Evolutionary conservation across 2,888 invertebrate species (phyloP).

Genomic region (Chrysopilus asiliformis): DNA sequence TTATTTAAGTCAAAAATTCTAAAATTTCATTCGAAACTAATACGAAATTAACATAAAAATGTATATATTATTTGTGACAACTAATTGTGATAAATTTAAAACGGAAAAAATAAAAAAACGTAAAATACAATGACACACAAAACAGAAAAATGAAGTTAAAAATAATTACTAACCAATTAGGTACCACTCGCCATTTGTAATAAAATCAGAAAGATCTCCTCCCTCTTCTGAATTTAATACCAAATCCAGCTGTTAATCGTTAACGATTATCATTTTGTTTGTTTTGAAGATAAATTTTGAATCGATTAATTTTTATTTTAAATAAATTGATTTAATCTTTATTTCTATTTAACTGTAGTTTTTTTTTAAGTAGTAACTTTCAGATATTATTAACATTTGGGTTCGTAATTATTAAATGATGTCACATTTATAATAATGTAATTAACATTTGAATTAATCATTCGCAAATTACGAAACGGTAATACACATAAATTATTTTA

Average conservation of each 20-base stretch:
- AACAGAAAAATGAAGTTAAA: no score
- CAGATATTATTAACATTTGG: slow-evolving; percentile 12
- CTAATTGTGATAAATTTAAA: no score
- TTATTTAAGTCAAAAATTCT: no score
- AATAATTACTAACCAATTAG: slow-evolving; percentile 71
- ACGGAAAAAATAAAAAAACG: background rate
- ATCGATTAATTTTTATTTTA: no score
- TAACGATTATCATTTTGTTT: slow-evolving; percentile 16
- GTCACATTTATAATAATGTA: no score
- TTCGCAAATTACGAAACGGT: slow-evolving; percentile 9
- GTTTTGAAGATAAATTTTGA: no score
- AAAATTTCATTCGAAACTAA: no score
- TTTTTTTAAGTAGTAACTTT: slow-evolving; percentile 9
- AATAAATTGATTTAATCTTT: no score
- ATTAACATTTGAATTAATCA: no score
- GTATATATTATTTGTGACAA: no score
- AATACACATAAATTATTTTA: slow-evolving; percentile 8
- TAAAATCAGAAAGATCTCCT: slow-evolving; percentile 93
- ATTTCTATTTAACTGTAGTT: slow-evolving; percentile 7
- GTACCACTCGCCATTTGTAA: slow-evolving; percentile 99
- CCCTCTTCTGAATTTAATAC: slow-evolving; percentile 85
- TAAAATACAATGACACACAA: background rate
- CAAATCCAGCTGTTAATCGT: slow-evolving; percentile 71
- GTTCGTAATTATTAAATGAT: slow-evolving; percentile 10
- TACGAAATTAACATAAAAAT: no score